Evolutionary conservation across 2,888 invertebrate genomes (phyloP).

Genomic region (Hydropsyche betteni): DNA sequence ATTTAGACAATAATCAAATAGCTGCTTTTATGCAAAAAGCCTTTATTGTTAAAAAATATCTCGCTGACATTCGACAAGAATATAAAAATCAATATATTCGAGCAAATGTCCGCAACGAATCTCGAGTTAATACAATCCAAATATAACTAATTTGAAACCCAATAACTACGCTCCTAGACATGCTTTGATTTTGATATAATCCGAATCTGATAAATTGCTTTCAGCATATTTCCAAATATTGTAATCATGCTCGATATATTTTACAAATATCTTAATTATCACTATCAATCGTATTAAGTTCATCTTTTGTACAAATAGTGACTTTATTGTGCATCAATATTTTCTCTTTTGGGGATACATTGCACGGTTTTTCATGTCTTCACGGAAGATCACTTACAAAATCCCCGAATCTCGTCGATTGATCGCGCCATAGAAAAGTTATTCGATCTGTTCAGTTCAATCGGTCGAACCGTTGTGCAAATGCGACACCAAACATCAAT

Average conservation of each 20-base stretch:
- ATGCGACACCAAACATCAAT: conserved; percentile 16
- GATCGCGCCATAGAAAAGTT: not conserved
- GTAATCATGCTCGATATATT: conserved; percentile 19
- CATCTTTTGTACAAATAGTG: conserved; percentile 65
- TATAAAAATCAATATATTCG: conserved; percentile 7
- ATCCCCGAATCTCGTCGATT: conserved; percentile 39
- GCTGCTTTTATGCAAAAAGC: conserved; percentile 29
- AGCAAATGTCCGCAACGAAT: conserved; percentile 22
- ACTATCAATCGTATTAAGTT: conserved; percentile 11
- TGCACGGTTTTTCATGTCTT: conserved; percentile 47
- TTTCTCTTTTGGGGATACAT: conserved; percentile 43
- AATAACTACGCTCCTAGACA: not conserved
- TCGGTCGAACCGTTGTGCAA: conserved; percentile 31
- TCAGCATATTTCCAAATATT: conserved; percentile 21
- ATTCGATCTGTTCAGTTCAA: conserved; percentile 3
- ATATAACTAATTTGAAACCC: conserved; percentile 9
- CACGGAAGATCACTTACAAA: conserved; percentile 50
- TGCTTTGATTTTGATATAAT: conserved; percentile 22
- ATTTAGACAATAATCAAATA: conserved; percentile 2
- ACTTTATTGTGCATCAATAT: conserved; percentile 61
- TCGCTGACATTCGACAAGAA: not conserved
- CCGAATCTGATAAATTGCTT: conserved; percentile 12
- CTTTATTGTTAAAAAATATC: too few species aligned
- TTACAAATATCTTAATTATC: conserved; percentile 34
- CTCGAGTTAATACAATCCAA: conserved; percentile 28